Evolutionary conservation across 2,888 invertebrate species (phyloP).

Genomic region (Toxonevra muliebris): DNA sequence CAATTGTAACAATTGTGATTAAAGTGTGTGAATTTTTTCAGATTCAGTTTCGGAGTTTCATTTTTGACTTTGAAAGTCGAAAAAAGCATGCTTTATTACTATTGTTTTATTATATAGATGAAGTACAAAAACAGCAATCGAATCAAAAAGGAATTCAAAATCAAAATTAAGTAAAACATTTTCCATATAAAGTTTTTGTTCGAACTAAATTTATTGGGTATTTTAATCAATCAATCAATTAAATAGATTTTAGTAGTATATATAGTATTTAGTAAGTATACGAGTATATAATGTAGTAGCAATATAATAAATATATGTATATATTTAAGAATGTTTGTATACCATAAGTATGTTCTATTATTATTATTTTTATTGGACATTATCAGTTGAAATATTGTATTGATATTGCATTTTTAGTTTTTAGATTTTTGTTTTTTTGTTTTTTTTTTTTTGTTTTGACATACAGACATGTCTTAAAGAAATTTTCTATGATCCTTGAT

Average conservation of each 20-base stretch:
- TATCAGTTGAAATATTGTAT: no score
- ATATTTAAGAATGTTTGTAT: no score
- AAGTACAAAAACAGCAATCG: conserved; percentile 51
- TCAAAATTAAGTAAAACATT: conserved; percentile 58
- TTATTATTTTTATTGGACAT: no score
- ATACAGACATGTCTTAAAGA: no score
- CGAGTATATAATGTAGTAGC: neutral
- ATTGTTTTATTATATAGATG: neutral
- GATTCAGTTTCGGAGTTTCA: neutral
- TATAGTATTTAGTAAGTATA: neutral
- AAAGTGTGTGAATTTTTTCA: neutral
- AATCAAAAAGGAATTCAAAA: conserved; percentile 49
- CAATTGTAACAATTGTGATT: conserved; percentile 43
- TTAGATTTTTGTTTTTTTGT: no score
- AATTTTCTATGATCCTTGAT: no score
- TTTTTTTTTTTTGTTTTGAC: no score
- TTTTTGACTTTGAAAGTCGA: conserved; percentile 8
- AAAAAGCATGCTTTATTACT: conserved; percentile 19
- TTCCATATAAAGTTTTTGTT: conserved; percentile 59
- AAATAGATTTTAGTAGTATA: neutral
- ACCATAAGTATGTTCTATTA: no score
- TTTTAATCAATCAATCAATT: conserved; percentile 40
- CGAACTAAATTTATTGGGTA: conserved; percentile 70
- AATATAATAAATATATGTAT: no score
- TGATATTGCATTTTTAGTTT: no score